Evolutionary conservation across 1,140 invertebrate species (phyloP), one percentile per base, ranked within the genome.

Genomic region (Platyscapa corneri): DNA sequence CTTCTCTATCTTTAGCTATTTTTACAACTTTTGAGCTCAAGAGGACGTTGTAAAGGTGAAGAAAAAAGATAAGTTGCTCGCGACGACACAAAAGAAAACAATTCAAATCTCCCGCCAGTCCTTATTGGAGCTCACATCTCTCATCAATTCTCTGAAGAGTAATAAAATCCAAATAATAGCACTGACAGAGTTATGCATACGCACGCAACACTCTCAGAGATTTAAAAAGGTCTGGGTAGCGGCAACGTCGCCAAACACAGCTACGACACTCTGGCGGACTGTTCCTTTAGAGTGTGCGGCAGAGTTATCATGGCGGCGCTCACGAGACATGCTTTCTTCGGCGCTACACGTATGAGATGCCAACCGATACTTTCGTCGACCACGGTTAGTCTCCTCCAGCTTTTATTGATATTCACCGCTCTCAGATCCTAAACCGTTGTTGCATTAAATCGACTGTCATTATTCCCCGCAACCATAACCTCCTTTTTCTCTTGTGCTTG

Each of bases 251-350:
- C 82, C 3, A 10, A 46, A 18, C 34, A 80, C 34, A 14, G 34
- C 78, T 23, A 20, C 56, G 64, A 75, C 30, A 75, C 70, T 83
- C 10, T 10, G 32, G 37, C 67, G 72, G 1, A 46, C 30, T 53
- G 23, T 53, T 37, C 27, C 23, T 5, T 18, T 49, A 23, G 42
- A 81, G 27, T 49, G 65, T 16, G 23, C 32, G n/a, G 42, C 64
- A 72, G 70, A 79, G 42, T 78, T 76, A 94, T 93, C 88, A 95
- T 95, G 94, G 95, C 95, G 91, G 93, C 94, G 91, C 93, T 95
- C 93, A 94, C 95, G 91, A 94, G 93, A 93, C 94, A 94, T 94
- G 93, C 92, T 91, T 92, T 93, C 86, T 89, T 91, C 86, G 79
- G 86, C 76, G 88, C 75, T 80, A 77, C 83, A 39, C 87, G 88